Evolutionary conservation across 2,888 invertebrate species (phyloP), one percentile per base, ranked within the genome.

Genomic region (Troglohyphantes excavatus): DNA sequence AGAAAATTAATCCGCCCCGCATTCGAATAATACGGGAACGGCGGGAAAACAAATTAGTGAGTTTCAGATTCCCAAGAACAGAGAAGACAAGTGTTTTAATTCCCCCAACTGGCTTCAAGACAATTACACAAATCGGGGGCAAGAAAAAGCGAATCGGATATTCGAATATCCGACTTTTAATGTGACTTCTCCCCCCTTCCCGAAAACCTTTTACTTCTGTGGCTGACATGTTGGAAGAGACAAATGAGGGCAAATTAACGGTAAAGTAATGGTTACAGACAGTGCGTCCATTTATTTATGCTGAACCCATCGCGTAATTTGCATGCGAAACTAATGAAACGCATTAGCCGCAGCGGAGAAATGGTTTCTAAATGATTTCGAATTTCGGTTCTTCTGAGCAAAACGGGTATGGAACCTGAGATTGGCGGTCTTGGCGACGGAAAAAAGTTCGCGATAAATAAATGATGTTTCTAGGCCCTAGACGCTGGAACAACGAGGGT

Each of bases 181-280:
- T 87, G 87, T 65, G 79, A 79, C 79, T 81, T 79, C 29, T 65
- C 43, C 78, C 78, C 68, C 43, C 61, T n/a, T n/a, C n/a, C n/a
- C n/a, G n/a, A n/a, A n/a, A n/a, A n/a, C n/a, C 68, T 81, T 68
- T 59, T 83, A 72, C 84, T 79, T 90, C 84, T 84, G 85, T 59
- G 73, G 81, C 85, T 90, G 90, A 90, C 85, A 83, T 76, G 39
- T 27, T 61, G 76, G 33, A 29, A n/a, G 78, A 81, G 79, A 90
- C 90, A 90, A 90, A 90, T 90, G 90, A 90, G 90, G 21, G 59
- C 90, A 90, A 90, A 90, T 90, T 90, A 90, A 90, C 90, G 90
- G 85, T 81, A 86, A 90, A 85, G 81, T 83, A 84, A 90, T 90
- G 83, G 89, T 78, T 76, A 84, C 89, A 76, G 89, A 79, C 89